Conservation (phyloP, 2,888 invertebrate genomes). For the Julus scanicus region DNA sequence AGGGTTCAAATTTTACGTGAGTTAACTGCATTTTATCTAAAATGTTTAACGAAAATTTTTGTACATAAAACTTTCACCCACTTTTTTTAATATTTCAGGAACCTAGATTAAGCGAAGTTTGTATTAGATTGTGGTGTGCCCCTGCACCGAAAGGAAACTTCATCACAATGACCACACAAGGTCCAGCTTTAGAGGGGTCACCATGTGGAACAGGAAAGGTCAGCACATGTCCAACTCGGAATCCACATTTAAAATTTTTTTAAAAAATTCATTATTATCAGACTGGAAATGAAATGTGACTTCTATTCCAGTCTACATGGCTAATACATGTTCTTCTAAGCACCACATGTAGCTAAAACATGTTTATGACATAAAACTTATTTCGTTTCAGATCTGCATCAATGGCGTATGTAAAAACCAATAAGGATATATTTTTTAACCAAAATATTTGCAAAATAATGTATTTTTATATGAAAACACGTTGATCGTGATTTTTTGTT, state of each 20-base stretch:
- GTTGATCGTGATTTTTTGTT: neutral
- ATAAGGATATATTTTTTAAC: neutral
- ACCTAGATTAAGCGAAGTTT: neutral
- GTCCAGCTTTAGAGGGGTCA: slow-evolving; percentile 43
- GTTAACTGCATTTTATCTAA: neutral
- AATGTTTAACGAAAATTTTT: too few relatives aligned
- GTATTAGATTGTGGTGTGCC: neutral
- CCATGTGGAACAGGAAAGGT: neutral
- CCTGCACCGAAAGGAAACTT: neutral
- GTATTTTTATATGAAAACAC: neutral
- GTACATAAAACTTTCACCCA: too few relatives aligned
- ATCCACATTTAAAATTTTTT: neutral
- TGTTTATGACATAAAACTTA: too few relatives aligned
- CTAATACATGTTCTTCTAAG: too few relatives aligned
- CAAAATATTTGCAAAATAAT: neutral
- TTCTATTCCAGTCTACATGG: too few relatives aligned
- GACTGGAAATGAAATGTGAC: too few relatives aligned
- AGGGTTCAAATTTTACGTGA: neutral
- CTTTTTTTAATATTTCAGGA: neutral
- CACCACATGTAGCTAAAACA: too few relatives aligned
- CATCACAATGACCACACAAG: neutral
- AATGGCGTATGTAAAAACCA: neutral
- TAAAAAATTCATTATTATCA: neutral
- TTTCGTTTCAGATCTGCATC: neutral
- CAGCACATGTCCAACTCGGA: neutral